A percentile compares a stretch with the other conserved stretches of the same genome.
These are phyloP conservation scores for Neolamprologus brichardi DNA, from an alignment of 2,113 vertebrate species.

Conservation along the genomic window DNA sequence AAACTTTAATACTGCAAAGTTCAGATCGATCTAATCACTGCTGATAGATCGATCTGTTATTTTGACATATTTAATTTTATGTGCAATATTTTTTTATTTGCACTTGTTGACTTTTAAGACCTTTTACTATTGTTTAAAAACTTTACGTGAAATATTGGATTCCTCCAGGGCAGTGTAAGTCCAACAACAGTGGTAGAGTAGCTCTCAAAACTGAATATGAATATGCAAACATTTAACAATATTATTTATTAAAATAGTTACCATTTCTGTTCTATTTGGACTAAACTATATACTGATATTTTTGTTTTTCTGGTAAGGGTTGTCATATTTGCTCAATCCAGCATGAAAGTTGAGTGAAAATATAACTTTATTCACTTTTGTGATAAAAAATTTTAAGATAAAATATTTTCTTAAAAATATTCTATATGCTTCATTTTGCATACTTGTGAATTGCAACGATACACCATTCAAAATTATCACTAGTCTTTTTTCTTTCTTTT, in stretches of 20 bases:
- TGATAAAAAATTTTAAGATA: neutral
- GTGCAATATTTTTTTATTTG: rapidly evolving
- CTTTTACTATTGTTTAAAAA: neutral
- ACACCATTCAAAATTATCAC: neutral
- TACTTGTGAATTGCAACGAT: rapidly evolving
- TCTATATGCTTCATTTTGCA: neutral
- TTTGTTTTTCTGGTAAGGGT: neutral
- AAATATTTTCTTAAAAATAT: neutral
- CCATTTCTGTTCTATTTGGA: neutral
- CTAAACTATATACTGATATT: neutral
- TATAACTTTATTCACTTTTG: neutral
- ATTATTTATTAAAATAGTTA: neutral
- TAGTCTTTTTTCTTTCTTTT: rapidly evolving
- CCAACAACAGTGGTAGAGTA: neutral
- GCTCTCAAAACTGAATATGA: neutral
- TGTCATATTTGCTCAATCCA: neutral
- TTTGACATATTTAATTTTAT: neutral
- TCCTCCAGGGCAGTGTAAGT: rapidly evolving
- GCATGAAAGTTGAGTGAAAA: neutral
- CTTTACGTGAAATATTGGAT: neutral
- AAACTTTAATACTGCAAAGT: neutral
- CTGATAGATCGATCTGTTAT: neutral
- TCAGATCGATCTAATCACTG: neutral
- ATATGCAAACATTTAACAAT: neutral
- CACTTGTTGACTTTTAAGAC: neutral